Base-by-base conservation (phyloP, 2,797 vertebrate species). In the Phyllotis vaccarum region DNA sequence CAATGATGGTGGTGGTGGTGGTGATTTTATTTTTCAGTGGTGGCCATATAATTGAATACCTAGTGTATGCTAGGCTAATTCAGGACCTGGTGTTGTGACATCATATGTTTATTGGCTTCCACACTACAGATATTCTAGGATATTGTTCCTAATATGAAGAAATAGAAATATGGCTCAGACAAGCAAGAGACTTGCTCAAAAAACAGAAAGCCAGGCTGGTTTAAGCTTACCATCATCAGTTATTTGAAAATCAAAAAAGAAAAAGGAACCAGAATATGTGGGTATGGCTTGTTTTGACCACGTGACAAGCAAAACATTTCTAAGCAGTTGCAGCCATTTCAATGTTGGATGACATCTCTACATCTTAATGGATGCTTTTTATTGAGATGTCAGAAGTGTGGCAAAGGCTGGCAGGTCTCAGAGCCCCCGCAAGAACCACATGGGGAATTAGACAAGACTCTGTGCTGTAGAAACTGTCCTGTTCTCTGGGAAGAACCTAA, bases 111-210 rank as follows among this genome's bases (percentile, higher is more conserved):
- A 8, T 40, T 40, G 52, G 17, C 54, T 72, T 64, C 27, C 19
- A 31, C 0, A 16, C 17, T 13, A 34, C 0, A n/a, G 19, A 37
- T 5, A 7, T 31, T 13, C 21, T 2, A 10, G 5, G 21, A 40
- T 2, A 40, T 11, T 12, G 56, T 10, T 76, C 34, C 52, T 40
- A 6, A 80, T 6, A 54, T 37, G 82, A 14, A 75, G 3, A 66
- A 49, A 37, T 66, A 40, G 49, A 93, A 87, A 75, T 3, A 49
- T 24, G 49, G 34, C 37, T 29, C 66, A 27, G 11, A 49, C 13
- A 37, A 16, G 60, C 34, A 31, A 7, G n/a, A 29, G 80, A 40
- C 24, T 79, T 49, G 16, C 21, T 79, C 68, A 9, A 75, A 86
- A 90, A 37, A 24, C 56, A 22, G 60, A 62, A 40, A 31, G 70